Percentiles rank a stretch among this genome's conserved stretches.
Evolutionary conservation across 1,140 invertebrate species (phyloP).

Genomic region (Homalodisca vitripennis): DNA sequence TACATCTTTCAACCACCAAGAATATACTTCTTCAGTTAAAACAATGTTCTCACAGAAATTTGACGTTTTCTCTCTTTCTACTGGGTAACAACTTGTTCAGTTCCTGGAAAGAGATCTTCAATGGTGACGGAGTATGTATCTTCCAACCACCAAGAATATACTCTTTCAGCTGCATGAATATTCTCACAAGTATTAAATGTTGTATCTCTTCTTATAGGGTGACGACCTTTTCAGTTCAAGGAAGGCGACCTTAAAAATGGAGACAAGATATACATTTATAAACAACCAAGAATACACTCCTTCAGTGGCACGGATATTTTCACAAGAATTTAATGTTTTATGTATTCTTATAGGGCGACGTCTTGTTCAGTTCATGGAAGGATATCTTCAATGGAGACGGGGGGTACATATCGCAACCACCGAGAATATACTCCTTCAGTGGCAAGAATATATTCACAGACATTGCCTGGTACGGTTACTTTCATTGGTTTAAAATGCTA

Average conservation of each 20-base stretch:
- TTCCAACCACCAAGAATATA: neutral
- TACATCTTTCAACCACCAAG: too few relatives aligned
- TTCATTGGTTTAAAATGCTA: too few relatives aligned
- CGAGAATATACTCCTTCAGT: too few relatives aligned
- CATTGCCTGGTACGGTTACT: too few relatives aligned
- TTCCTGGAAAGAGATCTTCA: neutral
- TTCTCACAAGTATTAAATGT: neutral
- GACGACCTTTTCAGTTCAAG: neutral
- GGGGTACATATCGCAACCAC: too few relatives aligned
- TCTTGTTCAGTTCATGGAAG: conserved; percentile 92
- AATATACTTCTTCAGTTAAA: too few relatives aligned
- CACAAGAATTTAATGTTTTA: conserved; percentile 28
- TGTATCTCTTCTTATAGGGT: neutral
- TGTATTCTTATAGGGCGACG: conserved; percentile 63
- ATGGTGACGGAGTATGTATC: neutral
- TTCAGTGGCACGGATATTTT: neutral
- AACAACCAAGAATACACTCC: neutral
- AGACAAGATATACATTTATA: neutral
- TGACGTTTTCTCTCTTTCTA: too few relatives aligned
- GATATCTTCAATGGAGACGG: too few relatives aligned
- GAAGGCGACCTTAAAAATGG: neutral
- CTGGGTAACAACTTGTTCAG: neutral
- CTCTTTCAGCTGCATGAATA: neutral
- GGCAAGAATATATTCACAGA: too few relatives aligned
- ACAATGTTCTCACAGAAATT: too few relatives aligned